A percentile compares a stretch with the other conserved stretches of the same genome.
Evolutionary conservation across 2,797 vertebrate genomes (phyloP).

Genomic region (Orestias chungarensis): DNA sequence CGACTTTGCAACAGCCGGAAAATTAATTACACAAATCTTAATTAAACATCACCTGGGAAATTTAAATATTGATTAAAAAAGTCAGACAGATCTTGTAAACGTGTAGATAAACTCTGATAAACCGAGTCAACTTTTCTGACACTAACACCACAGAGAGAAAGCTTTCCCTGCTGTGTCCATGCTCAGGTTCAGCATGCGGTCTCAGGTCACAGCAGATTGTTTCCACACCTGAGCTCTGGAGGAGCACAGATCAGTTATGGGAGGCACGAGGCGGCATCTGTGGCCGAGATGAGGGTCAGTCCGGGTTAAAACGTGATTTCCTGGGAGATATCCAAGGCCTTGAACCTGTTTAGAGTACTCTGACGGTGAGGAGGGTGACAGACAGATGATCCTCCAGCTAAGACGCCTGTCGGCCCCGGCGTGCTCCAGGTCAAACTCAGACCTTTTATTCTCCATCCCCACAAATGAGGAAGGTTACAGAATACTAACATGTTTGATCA

Average conservation of each 20-base stretch:
- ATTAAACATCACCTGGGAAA: too few species aligned
- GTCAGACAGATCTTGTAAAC: too few species aligned
- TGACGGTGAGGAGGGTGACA: background rate
- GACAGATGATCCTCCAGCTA: background rate
- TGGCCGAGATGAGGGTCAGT: slow-evolving; percentile 10
- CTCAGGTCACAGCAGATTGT: slow-evolving; percentile 3
- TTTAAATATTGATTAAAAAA: too few species aligned
- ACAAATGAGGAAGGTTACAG: background rate
- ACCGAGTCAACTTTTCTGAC: too few species aligned
- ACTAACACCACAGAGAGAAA: too few species aligned
- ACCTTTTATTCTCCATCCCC: background rate
- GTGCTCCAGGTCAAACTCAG: background rate
- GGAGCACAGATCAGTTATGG: background rate
- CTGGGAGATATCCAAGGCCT: background rate
- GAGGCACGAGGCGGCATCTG: slow-evolving; percentile 22
- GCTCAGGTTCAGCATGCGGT: background rate
- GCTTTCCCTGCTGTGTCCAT: background rate
- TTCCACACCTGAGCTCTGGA: slow-evolving; percentile 36
- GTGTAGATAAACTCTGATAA: too few species aligned
- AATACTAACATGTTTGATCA: background rate
- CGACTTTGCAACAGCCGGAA: too few species aligned
- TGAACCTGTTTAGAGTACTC: background rate
- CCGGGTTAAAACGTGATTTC: slow-evolving; percentile 9
- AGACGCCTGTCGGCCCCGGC: background rate
- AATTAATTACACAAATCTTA: too few species aligned